Percentiles rank a stretch among this genome's conserved stretches.
Conservation (phyloP, 2,113 vertebrate species). For the Nothoprocta perdicaria region DNA sequence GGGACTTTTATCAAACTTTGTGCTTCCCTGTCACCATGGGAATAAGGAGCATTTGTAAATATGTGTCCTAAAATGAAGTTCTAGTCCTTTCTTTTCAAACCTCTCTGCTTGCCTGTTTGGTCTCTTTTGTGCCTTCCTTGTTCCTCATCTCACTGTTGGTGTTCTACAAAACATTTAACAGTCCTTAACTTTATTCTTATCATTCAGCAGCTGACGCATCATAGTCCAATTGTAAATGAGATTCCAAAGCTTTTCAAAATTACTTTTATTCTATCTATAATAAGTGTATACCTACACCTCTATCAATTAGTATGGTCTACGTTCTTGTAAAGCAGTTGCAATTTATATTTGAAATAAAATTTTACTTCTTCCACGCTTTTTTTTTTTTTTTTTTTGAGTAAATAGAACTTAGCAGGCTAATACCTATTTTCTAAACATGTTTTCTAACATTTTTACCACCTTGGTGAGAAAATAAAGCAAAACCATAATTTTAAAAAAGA, state of each 20-base stretch:
- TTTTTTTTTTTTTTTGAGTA: constrained; percentile 30
- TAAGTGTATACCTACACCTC: constrained; percentile 19
- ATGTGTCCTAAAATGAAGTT: not conserved
- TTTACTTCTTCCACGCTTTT: constrained; percentile 14
- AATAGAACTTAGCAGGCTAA: not conserved
- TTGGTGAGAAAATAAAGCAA: constrained; percentile 14
- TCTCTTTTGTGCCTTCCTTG: constrained; percentile 1
- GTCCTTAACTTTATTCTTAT: constrained; percentile 31
- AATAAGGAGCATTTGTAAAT: not conserved
- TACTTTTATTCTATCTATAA: not conserved
- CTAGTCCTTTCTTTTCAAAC: not conserved
- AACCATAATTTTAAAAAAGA: constrained; percentile 21
- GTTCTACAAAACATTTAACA: constrained; percentile 13
- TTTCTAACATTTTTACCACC: constrained; percentile 7
- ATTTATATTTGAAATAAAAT: constrained; percentile 18
- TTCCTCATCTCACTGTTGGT: not conserved
- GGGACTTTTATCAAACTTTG: not conserved
- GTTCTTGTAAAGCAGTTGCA: constrained; percentile 27
- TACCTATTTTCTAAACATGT: not conserved
- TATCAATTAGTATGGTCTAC: constrained; percentile 22
- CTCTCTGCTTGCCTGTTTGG: not conserved
- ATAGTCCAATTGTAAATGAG: constrained; percentile 47
- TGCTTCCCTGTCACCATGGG: not conserved
- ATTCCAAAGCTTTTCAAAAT: constrained; percentile 61
- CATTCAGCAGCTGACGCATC: constrained; percentile 37